Conservation (phyloP, 1,140 invertebrate species). For the Cydia strobilella region DNA sequence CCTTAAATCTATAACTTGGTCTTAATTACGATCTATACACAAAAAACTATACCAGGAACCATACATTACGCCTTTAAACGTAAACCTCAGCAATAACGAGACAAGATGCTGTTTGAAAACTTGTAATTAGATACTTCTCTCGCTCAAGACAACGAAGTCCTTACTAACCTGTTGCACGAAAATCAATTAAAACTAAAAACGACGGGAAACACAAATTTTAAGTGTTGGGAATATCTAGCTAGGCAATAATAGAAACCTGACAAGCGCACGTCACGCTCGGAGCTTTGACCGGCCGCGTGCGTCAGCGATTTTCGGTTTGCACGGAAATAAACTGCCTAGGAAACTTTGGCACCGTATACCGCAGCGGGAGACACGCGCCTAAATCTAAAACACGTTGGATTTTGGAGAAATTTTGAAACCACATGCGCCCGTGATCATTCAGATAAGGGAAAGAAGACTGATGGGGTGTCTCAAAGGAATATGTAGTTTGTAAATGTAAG, state of each 20-base stretch:
- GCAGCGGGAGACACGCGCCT: constrained; percentile 54
- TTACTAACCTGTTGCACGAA: constrained; percentile 1
- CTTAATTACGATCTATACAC: no score
- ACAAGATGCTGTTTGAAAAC: neutral
- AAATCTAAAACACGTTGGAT: constrained; percentile 42
- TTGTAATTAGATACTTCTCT: neutral
- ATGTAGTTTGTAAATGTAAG: no score
- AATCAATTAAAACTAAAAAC: constrained; percentile 1
- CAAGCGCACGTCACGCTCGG: constrained; percentile 40
- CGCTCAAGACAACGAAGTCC: neutral
- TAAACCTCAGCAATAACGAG: neutral
- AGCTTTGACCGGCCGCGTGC: constrained; percentile 56
- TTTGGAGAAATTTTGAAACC: constrained; percentile 11
- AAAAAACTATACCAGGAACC: neutral
- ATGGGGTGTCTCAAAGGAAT: neutral
- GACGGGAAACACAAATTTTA: constrained; percentile 31
- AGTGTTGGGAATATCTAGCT: constrained; percentile 38
- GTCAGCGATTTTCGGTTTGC: constrained; percentile 50
- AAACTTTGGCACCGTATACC: constrained; percentile 57
- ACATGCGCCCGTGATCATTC: no score
- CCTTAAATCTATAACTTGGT: no score
- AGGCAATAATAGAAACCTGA: constrained; percentile 41
- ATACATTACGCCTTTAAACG: neutral
- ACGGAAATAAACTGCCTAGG: constrained; percentile 56
- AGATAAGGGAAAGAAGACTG: no score